Conservation (phyloP, 2,888 invertebrate genomes). For the Adelognathus sp. region DNA sequence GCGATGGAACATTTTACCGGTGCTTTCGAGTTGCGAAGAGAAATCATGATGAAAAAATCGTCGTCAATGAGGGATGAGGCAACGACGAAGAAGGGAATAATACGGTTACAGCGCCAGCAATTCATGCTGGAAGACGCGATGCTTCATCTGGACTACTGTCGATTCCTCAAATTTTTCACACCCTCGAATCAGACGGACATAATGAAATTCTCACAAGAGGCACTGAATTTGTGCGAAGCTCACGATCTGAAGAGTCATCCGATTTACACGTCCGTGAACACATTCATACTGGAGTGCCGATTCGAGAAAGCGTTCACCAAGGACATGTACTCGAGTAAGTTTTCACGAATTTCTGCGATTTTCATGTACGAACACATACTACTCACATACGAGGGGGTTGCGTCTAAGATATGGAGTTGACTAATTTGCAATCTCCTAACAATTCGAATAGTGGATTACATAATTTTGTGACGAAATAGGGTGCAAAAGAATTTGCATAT, state of each 20-base stretch:
- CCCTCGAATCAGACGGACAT: slow-evolving; percentile 51
- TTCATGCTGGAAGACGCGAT: slow-evolving; percentile 69
- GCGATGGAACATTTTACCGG: slow-evolving; percentile 74
- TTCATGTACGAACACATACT: neutral
- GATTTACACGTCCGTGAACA: slow-evolving; percentile 65
- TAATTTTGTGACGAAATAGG: too few relatives aligned
- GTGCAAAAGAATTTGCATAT: too few relatives aligned
- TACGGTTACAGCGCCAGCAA: slow-evolving; percentile 60
- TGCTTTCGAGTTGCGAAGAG: slow-evolving; percentile 68
- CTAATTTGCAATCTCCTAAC: too few relatives aligned
- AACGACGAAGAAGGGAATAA: neutral
- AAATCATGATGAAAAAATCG: slow-evolving; percentile 55
- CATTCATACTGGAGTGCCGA: slow-evolving; percentile 64
- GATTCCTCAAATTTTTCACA: slow-evolving; percentile 63
- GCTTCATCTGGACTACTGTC: slow-evolving; percentile 71
- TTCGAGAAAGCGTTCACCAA: slow-evolving; percentile 57
- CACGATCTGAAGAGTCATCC: slow-evolving; percentile 70
- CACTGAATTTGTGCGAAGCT: slow-evolving; percentile 64
- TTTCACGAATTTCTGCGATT: neutral
- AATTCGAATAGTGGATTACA: too few relatives aligned
- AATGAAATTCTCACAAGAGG: slow-evolving; percentile 62
- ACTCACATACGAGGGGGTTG: neutral
- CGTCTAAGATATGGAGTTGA: neutral
- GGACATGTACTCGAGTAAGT: slow-evolving; percentile 61
- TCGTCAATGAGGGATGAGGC: neutral